A percentile compares a stretch with the other conserved stretches of the same genome.
Conservation (phyloP, 2,797 vertebrate species). For the Myotis daubentonii region DNA sequence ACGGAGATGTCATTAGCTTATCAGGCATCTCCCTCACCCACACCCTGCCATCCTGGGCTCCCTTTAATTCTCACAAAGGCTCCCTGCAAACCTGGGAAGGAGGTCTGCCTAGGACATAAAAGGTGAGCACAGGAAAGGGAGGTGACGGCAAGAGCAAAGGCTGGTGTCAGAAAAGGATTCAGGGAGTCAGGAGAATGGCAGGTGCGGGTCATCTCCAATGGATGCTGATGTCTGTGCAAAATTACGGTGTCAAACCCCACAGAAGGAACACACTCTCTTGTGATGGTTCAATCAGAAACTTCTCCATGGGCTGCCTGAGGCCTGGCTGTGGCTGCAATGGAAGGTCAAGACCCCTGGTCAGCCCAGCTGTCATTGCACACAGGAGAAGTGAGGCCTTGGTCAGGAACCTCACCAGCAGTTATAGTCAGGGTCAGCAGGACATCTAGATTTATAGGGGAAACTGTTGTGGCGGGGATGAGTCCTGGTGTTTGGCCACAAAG, state of each 20-base stretch:
- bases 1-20: not conserved
- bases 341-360: not conserved
- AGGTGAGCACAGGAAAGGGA: not conserved
- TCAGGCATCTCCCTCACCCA: not conserved
- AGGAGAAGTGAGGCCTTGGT: not conserved
- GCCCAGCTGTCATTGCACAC: not conserved
- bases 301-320: not conserved
- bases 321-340: not conserved
- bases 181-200: accelerated
- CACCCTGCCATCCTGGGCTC: not conserved
- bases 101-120: not conserved
- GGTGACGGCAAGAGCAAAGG: not conserved
- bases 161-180: not conserved
- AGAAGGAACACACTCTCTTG: not conserved
- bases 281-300: not conserved
- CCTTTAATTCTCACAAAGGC: not conserved
- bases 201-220: not conserved
- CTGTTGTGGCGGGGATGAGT: not conserved
- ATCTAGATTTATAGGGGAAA: not conserved
- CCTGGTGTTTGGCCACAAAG: not conserved
- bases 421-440: not conserved
- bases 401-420: too few relatives aligned
- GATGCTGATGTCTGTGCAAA: not conserved
- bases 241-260: accelerated
- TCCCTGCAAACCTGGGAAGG: not conserved